Evolutionary conservation across 2,113 vertebrate species (phyloP).

Genomic region (Balaeniceps rex): DNA sequence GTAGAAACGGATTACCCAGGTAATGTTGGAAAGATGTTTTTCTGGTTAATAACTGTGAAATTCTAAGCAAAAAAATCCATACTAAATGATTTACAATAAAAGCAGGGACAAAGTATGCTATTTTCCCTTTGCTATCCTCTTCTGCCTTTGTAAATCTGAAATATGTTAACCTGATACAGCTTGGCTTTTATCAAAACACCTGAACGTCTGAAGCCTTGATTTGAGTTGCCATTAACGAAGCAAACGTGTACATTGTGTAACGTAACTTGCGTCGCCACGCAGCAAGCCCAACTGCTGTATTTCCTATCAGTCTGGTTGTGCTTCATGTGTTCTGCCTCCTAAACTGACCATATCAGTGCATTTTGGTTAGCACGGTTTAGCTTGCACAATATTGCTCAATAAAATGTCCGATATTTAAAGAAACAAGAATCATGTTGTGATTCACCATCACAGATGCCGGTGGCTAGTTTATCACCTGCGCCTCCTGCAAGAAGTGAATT

Average conservation of each 20-base stretch:
- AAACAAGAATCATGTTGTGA: background rate
- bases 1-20: background rate
- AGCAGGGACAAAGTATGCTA: background rate
- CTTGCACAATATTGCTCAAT: background rate
- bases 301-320: background rate
- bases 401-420: background rate
- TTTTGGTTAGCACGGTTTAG: background rate
- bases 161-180: background rate
- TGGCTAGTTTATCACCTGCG: background rate
- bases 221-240: background rate
- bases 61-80: background rate
- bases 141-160: background rate
- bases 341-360: background rate
- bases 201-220: background rate
- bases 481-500: background rate
- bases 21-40: background rate
- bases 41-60: background rate
- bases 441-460: background rate
- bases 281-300: background rate
- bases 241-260: background rate
- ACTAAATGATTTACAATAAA: background rate
- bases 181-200: background rate
- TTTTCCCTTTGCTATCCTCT: background rate
- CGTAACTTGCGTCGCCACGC: background rate
- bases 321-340: background rate